Percentiles rank a stretch among this genome's conserved stretches.
Conservation (phyloP, 2,797 vertebrate genomes). For the Parambassis ranga region DNA sequence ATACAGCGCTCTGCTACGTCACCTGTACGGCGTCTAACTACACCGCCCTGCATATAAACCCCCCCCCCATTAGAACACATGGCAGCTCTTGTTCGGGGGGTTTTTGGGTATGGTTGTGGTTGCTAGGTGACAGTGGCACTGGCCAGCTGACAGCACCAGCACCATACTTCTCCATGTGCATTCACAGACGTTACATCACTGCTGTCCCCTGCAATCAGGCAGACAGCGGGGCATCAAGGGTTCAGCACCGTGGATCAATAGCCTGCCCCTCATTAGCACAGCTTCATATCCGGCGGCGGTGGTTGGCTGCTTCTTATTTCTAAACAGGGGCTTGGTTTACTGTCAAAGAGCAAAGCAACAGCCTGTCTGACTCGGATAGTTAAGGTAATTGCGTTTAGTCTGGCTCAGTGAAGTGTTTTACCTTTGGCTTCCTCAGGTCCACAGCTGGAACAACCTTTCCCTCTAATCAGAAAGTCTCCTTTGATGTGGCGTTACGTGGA, state of each 20-base stretch:
- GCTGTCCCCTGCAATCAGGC: slow-evolving; percentile 5
- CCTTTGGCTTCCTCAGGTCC: slow-evolving; percentile 19
- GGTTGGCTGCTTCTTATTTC: background rate
- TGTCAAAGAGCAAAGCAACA: background rate
- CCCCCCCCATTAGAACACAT: too few relatives aligned
- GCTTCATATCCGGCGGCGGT: background rate
- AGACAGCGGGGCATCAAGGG: slow-evolving; percentile 21
- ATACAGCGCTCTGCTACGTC: too few relatives aligned
- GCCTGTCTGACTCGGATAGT: background rate
- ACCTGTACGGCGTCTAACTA: too few relatives aligned
- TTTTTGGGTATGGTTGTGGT: slow-evolving; percentile 4
- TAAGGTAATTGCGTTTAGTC: slow-evolving; percentile 8
- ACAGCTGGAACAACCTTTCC: slow-evolving; percentile 20
- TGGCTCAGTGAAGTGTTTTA: background rate
- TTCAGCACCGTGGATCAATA: slow-evolving; percentile 38
- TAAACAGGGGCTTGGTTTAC: background rate
- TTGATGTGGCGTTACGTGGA: slow-evolving; percentile 34
- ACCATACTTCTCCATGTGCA: too few relatives aligned
- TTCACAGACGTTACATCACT: slow-evolving; percentile 22
- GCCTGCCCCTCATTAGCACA: slow-evolving; percentile 37
- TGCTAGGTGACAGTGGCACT: slow-evolving; percentile 25
- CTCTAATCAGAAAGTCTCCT: slow-evolving; percentile 32
- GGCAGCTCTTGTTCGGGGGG: too few relatives aligned
- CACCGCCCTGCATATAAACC: too few relatives aligned
- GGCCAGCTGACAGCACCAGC: background rate